Base-by-base conservation (phyloP, 2,888 invertebrate species). In the Hydrotaea cyrtoneurina region DNA sequence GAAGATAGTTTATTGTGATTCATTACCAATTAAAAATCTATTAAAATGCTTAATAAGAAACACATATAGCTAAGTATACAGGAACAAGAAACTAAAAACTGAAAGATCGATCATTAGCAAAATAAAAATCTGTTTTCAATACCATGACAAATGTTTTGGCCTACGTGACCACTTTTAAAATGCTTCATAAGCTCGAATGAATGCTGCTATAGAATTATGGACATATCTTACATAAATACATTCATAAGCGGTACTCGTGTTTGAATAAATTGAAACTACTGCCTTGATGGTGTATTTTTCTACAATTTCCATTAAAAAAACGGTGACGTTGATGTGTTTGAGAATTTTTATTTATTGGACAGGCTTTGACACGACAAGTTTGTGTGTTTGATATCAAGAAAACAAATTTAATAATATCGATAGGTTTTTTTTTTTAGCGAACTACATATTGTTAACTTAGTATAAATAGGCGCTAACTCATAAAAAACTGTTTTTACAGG, bases 131-230 rank as follows among this genome's bases (percentile, higher is more conserved):
- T 55, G 23, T 10, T 21, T 55, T 83, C 53, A 73, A 83, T 83
- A 80, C 26, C 66, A 80, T 15, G 64, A 72, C 79, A 83, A 83
- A 72, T 76, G 73, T 66, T 77, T 79, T 83, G 79, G 80, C 50
- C 73, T 80, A 83, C 83, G 83, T 83, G 83, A 83, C 79, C 72
- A 69, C 69, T 66, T 66, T 21, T n/a, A 75, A 46, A 62, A 31
- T 62, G 50, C 50, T 50, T 50, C 50, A n/a, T 2, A n/a, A 50
- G 13, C 5, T 50, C 15, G n/a, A n/a, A n/a, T 50, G 50, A n/a
- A n/a, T 50, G n/a, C 4, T 50, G n/a, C 50, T 15, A 50, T n/a
- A 50, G 1, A n/a, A n/a, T 10, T 50, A 50, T 50, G 50, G 15
- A n/a, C n/a, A 15, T 50, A 50, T 50, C 2, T n/a, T 3, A 50